phyloP scores from a whole-genome alignment of 2,113 vertebrate species.

The Atlantisia rogersi region DNA sequence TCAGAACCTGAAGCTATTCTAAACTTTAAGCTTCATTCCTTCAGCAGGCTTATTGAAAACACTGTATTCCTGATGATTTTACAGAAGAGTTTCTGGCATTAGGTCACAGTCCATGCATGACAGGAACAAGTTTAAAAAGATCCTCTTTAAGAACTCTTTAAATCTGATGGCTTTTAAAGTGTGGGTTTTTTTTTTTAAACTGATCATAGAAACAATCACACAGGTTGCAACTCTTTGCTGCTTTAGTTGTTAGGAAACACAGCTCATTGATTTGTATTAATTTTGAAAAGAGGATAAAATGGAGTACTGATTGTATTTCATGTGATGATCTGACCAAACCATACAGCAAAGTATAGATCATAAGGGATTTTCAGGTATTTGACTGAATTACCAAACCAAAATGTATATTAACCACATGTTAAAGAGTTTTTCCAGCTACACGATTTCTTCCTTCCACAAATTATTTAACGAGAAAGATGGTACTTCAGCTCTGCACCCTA shows the following conservation, averaged over 20 bases:
- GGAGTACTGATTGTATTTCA: not conserved
- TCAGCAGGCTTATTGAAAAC: not conserved
- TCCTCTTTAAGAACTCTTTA: not conserved
- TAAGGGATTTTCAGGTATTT: not conserved
- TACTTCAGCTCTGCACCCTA: not conserved
- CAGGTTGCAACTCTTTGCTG: not conserved
- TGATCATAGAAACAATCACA: not conserved
- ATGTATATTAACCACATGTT: not conserved
- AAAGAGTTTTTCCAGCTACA: not conserved
- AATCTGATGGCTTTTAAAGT: rapidly evolving
- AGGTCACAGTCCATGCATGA: not conserved
- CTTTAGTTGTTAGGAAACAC: not conserved
- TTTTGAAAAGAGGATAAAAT: not conserved
- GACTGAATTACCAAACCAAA: not conserved
- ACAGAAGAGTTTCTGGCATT: not conserved
- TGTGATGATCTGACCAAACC: not conserved
- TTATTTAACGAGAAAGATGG: not conserved
- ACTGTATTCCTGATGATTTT: not conserved
- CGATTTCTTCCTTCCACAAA: not conserved
- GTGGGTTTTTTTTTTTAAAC: not conserved
- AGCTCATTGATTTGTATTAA: not conserved
- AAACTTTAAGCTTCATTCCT: not conserved
- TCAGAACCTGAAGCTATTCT: not conserved
- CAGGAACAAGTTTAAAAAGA: not conserved
- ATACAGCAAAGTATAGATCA: not conserved